Evolutionary conservation across 2,113 vertebrate genomes (phyloP).

Genomic region (Nesogale talazaci): DNA sequence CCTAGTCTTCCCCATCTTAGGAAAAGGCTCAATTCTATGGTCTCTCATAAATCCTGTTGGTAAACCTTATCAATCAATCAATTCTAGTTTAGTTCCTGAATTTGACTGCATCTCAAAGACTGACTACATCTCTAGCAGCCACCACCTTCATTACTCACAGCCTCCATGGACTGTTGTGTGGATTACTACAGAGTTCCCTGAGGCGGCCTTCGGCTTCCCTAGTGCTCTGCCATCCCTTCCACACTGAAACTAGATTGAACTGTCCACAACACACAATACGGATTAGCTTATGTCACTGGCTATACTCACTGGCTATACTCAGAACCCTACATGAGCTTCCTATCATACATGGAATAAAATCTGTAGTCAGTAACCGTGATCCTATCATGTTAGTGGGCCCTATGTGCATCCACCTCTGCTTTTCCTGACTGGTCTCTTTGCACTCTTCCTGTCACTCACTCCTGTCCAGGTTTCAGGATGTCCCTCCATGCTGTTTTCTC

Average conservation of each 20-base stretch:
- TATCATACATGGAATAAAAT: neutral
- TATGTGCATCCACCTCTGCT: neutral
- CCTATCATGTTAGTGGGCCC: neutral
- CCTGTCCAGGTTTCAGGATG: neutral
- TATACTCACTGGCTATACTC: neutral
- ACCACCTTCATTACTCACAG: neutral
- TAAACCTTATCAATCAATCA: neutral
- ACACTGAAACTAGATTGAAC: neutral
- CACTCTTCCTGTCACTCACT: neutral
- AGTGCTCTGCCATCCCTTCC: neutral
- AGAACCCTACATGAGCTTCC: neutral
- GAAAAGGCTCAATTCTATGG: neutral
- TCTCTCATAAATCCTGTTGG: neutral
- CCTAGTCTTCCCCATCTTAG: neutral
- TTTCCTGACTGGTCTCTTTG: neutral
- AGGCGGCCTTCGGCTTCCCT: too few relatives aligned
- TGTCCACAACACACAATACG: neutral
- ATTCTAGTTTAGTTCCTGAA: neutral
- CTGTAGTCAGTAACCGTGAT: neutral
- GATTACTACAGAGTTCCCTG: neutral
- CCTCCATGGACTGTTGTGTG: neutral
- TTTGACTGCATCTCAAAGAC: neutral
- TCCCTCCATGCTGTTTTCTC: neutral
- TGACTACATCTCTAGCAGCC: neutral
- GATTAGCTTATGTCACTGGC: neutral